A percentile compares a stretch with the other conserved stretches of the same genome.
Conservation (phyloP, 2,113 vertebrate genomes). For the Pangasianodon hypophthalmus region DNA sequence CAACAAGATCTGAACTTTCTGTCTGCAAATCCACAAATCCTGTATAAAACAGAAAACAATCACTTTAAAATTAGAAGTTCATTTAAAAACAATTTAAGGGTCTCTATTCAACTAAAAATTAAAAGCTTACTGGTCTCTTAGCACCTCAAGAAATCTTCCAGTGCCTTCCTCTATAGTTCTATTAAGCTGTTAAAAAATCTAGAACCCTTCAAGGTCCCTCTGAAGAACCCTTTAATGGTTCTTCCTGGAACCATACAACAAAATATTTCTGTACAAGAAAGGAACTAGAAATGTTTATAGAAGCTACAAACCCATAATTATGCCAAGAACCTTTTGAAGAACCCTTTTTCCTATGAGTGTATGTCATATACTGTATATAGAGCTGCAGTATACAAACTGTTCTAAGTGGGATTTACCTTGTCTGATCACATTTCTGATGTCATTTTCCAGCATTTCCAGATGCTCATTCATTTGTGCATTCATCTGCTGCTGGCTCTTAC, state of each 20-base stretch:
- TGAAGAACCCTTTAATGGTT: background rate
- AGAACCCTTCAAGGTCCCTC: background rate
- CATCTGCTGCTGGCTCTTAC: constrained; percentile 80
- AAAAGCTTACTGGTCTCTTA: background rate
- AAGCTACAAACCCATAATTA: background rate
- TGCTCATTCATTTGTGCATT: constrained; percentile 78
- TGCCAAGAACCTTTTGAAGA: background rate
- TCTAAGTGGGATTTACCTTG: constrained; percentile 76
- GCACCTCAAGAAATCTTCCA: background rate
- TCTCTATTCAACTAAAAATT: background rate
- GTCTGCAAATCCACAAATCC: constrained; percentile 97
- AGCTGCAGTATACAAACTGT: background rate
- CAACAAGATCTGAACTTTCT: constrained; percentile 85
- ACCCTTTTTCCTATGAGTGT: background rate
- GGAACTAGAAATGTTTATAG: background rate
- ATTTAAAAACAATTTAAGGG: background rate
- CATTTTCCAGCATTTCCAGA: constrained; percentile 84
- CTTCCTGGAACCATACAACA: too few relatives aligned
- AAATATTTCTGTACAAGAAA: background rate
- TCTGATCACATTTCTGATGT: constrained; percentile 90
- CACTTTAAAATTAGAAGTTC: background rate
- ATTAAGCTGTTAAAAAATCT: background rate
- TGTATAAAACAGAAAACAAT: constrained; percentile 58
- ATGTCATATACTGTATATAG: background rate
- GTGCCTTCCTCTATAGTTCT: background rate